Percentiles rank a stretch among this genome's conserved stretches.
Conservation (phyloP, 2,113 vertebrate genomes). For the Crotophaga sulcirostris region DNA sequence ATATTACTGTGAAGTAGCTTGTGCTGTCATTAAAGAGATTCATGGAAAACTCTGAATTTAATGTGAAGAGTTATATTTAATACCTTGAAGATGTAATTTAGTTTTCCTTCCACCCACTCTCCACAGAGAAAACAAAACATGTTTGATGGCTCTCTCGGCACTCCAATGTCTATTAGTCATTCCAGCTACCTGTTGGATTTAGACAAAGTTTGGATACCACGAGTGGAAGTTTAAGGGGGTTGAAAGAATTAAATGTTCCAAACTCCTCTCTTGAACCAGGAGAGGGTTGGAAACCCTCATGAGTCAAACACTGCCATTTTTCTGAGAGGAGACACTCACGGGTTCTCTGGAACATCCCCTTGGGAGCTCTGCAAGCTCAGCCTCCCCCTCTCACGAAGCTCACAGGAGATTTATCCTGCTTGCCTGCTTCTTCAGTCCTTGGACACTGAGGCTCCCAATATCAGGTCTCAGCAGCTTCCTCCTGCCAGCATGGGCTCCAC, state of each 20-base stretch:
- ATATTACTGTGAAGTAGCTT: conserved; percentile 42
- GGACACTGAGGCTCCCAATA: background rate
- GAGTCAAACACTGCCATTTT: background rate
- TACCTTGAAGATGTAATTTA: conserved; percentile 43
- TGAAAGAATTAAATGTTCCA: background rate
- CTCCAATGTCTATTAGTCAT: background rate
- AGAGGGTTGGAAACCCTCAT: background rate
- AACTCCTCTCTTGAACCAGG: background rate
- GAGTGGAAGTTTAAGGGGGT: background rate
- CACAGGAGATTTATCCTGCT: background rate
- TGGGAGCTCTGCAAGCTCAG: background rate
- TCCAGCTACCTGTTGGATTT: background rate
- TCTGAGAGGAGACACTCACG: background rate
- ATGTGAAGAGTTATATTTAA: conserved; percentile 45
- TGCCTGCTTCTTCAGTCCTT: background rate
- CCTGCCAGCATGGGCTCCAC: background rate
- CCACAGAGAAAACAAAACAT: background rate
- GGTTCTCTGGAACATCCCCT: background rate
- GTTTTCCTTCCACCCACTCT: conserved; percentile 14
- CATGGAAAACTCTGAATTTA: conserved; percentile 32
- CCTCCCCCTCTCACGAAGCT: background rate
- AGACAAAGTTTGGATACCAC: background rate
- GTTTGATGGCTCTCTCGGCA: background rate
- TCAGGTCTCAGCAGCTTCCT: background rate
- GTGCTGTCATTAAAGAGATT: conserved; percentile 61